Evolutionary conservation across 2,888 invertebrate species (phyloP).

Genomic region (Netelia melanura): DNA sequence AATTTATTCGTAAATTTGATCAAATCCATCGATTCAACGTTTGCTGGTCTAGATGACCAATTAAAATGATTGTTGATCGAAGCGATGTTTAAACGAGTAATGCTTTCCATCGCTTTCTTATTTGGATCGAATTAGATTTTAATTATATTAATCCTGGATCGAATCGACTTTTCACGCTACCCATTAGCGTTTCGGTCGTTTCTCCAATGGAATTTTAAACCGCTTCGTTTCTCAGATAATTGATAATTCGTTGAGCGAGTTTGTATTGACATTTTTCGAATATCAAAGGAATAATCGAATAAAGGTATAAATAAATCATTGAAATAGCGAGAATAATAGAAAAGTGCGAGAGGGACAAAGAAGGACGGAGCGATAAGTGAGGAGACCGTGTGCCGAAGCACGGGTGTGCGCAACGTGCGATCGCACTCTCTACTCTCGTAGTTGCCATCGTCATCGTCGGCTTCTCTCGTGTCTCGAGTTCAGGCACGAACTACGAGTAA

Average conservation of each 20-base stretch:
- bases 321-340: neutral
- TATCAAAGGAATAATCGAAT: neutral
- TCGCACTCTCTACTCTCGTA: constrained; percentile 7
- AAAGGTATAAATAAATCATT: neutral
- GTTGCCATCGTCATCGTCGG: neutral
- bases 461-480: neutral
- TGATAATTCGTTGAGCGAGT: neutral
- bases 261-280: neutral
- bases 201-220: neutral
- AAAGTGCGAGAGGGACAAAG: neutral
- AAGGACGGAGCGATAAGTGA: neutral
- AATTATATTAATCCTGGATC: too few species aligned
- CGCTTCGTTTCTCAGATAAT: neutral
- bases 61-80: neutral
- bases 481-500: neutral
- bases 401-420: neutral
- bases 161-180: neutral
- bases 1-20: neutral
- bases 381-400: neutral
- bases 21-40: neutral
- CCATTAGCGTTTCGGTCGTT: neutral
- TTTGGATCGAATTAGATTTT: too few species aligned
- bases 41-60: neutral
- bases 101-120: too few species aligned
- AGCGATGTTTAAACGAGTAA: too few species aligned